Evolutionary conservation across 92 coral and sea anemone species (phyloP).

Genomic region (Siderastrea radians): DNA sequence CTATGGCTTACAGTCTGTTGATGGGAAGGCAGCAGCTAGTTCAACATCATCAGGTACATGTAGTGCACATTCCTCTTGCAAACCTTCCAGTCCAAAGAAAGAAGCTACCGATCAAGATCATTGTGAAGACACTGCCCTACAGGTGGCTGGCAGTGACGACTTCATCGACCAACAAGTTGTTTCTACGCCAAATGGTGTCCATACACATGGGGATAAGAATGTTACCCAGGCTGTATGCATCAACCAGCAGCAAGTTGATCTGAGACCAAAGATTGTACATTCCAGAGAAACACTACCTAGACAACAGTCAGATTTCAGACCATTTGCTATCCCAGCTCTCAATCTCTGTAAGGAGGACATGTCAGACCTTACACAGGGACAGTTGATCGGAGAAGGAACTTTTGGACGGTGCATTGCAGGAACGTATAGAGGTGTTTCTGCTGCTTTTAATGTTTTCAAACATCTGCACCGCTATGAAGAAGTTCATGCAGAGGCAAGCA

Average conservation of each 20-base stretch:
- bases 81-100: constrained; percentile 7
- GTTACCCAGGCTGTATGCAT: background rate
- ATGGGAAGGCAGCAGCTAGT: background rate
- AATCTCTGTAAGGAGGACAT: constrained; percentile 53
- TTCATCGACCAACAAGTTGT: background rate
- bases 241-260: background rate
- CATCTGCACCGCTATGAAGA: background rate
- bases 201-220: background rate
- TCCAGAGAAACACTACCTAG: background rate
- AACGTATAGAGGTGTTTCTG: constrained; percentile 42
- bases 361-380: constrained; percentile 26
- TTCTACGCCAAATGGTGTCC: background rate
- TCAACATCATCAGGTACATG: background rate
- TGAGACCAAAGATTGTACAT: background rate
- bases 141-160: constrained; percentile 10
- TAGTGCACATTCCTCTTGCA: background rate
- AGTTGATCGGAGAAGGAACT: constrained; percentile 69
- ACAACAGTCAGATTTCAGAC: constrained; percentile 11
- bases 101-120: background rate
- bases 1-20: constrained; percentile 32
- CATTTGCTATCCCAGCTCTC: constrained; percentile 39
- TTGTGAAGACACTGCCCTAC: background rate
- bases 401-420: constrained; percentile 74
- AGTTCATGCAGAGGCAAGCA: constrained; percentile 63
- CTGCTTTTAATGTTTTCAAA: constrained; percentile 62